Evolutionary conservation across 2,113 vertebrate species (phyloP), one percentile per base, ranked within the genome.

Genomic region (Fulmarus glacialis): DNA sequence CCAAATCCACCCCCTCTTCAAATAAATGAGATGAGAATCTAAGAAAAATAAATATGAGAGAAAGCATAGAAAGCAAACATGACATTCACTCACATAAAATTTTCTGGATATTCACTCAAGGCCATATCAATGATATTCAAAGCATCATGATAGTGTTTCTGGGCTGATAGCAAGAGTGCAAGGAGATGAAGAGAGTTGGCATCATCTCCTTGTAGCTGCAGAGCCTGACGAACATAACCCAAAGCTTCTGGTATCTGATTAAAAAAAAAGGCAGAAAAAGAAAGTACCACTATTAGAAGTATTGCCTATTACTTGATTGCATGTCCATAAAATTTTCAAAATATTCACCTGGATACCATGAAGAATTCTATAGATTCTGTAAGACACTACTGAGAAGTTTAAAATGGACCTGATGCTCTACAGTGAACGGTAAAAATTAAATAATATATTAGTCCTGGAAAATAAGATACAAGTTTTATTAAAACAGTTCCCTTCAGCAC

Each of bases 121-220:
- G 99, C 99, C 99, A 99, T 99, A 98, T 99, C 99, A 45, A 99
- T 99, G 92, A 99, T 99, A 95, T 99, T 99, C 92, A 99, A 98
- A 29, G 98, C 99, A 16, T 99, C 99, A 5, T 99, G 99, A 97
- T 99, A 99, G 96, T 99, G 99, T 97, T 99, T 99, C 98, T 99
- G 99, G 7, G 99, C 99, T 10, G 99, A 99, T 9, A 99, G 98
- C 62, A 99, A 95, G 94, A 99, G 98, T 17, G 99, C 99, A 74
- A 99, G 99, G 84, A 99, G 99, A 95, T 99, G 99, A 92, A 99
- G 98, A 48, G 99, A 99, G 98, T 99, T 99, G 93, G 99, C 99
- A 52, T 99, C 99, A 36, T 99, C 99, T 20, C 99, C 99, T 93
- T 99, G 99, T 70, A 99, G 99, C 7, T 99, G 99, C 80, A 99